These are phyloP conservation scores for Mongoloraphidia duomilia DNA, from an alignment of 2,888 invertebrate genomes.

Conservation along the genomic window DNA sequence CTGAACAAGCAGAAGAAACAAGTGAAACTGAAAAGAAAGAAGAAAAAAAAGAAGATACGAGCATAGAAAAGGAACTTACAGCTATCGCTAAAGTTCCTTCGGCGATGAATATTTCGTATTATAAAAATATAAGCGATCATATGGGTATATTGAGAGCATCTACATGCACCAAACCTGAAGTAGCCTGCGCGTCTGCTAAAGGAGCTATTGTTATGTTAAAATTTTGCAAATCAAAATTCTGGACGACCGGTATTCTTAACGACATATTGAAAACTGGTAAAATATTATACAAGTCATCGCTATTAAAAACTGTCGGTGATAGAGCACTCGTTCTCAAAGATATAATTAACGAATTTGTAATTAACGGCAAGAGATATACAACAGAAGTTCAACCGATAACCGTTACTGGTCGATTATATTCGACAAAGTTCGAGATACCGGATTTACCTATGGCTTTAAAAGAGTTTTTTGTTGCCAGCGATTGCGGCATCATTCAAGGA, in stretches of 20 bases:
- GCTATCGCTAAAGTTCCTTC: not conserved
- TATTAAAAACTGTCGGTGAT: constrained; percentile 7
- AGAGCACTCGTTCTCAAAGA: constrained; percentile 13
- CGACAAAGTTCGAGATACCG: constrained; percentile 21
- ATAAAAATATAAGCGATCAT: constrained; percentile 18
- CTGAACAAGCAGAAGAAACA: constrained; percentile 3
- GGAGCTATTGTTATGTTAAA: constrained; percentile 25
- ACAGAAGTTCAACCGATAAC: constrained; percentile 23
- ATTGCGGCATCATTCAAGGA: constrained; percentile 26
- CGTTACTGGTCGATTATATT: constrained; percentile 25
- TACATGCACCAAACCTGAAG: constrained; percentile 25
- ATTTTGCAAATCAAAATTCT: constrained; percentile 24
- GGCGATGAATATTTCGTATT: constrained; percentile 10
- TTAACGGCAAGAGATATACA: constrained; percentile 19
- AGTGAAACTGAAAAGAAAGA: not conserved
- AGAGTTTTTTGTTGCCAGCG: constrained; percentile 25
- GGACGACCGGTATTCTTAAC: constrained; percentile 26
- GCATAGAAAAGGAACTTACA: not conserved
- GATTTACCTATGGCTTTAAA: constrained; percentile 25
- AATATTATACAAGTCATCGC: constrained; percentile 22
- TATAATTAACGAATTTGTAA: constrained; percentile 17
- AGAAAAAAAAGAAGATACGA: not conserved
- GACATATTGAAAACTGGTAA: constrained; percentile 27
- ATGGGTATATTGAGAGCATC: constrained; percentile 26
- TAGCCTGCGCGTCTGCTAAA: constrained; percentile 25